Percentiles rank a stretch among this genome's conserved stretches.
Evolutionary conservation across 2,113 vertebrate species (phyloP).

Genomic region (Pholis gunnellus): DNA sequence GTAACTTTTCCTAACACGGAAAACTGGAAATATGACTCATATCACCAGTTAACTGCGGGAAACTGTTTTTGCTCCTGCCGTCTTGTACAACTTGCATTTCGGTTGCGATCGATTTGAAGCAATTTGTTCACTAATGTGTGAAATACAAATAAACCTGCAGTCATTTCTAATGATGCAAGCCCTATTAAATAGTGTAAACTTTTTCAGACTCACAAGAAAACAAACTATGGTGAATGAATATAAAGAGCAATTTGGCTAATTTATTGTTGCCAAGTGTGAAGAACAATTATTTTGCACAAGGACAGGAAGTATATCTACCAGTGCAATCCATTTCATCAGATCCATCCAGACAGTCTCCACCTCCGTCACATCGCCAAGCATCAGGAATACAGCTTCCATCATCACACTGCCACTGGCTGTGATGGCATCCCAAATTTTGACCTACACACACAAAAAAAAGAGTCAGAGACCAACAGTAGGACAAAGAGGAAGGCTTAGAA

Average conservation of each 20-base stretch:
- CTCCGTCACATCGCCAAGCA: conserved; percentile 88
- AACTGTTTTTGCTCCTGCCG: not conserved
- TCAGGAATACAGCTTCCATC: conserved; percentile 86
- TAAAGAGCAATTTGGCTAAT: not conserved
- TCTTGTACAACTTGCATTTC: not conserved
- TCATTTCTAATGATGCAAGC: not conserved
- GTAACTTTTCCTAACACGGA: not conserved
- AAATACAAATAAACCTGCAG: not conserved
- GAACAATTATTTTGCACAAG: not conserved
- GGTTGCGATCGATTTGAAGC: not conserved
- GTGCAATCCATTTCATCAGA: conserved; percentile 90
- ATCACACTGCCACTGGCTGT: conserved; percentile 89
- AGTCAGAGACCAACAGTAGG: not conserved
- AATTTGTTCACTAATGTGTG: too few relatives aligned
- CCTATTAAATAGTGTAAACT: not conserved
- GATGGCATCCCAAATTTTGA: conserved; percentile 52
- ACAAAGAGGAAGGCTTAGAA: not conserved
- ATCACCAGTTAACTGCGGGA: not conserved
- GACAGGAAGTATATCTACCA: conserved; percentile 66
- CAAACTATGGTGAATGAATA: not conserved
- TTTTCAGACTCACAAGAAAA: not conserved
- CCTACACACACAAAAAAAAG: conserved; percentile 42
- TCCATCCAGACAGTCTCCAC: conserved; percentile 89
- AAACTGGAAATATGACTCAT: not conserved
- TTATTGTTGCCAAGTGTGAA: not conserved